Conservation (phyloP, 2,888 invertebrate species). For the Anarsia innoxiella region DNA sequence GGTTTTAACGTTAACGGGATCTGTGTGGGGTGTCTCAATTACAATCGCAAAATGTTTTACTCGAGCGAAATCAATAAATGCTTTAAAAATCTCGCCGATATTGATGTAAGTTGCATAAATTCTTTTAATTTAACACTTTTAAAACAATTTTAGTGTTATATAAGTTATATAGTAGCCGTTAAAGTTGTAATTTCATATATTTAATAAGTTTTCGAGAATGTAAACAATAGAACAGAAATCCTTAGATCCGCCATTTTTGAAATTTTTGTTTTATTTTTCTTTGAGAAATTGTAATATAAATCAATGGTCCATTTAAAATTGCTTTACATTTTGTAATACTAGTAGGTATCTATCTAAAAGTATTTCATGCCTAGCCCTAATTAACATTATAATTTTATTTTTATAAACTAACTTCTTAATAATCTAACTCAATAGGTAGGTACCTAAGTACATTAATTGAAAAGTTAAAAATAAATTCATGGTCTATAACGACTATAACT, state of each 20-base stretch:
- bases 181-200: conserved; percentile 25
- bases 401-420: too few species aligned
- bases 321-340: neutral
- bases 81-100: conserved; percentile 49
- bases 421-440: too few species aligned
- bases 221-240: conserved; percentile 53
- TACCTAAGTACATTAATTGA: too few species aligned
- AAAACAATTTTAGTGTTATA: neutral
- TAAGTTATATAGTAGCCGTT: neutral
- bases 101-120: conserved; percentile 59
- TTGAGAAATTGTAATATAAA: too few species aligned
- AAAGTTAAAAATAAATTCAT: too few species aligned
- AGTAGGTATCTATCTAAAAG: too few species aligned
- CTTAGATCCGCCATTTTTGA: conserved; percentile 51
- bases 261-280: conserved; percentile 16
- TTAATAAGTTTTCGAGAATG: conserved; percentile 21
- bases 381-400: too few species aligned
- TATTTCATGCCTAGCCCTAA: too few species aligned
- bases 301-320: neutral
- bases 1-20: conserved; percentile 68
- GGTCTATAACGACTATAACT: too few species aligned
- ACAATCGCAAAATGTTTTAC: conserved; percentile 58
- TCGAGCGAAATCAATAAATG: conserved; percentile 42
- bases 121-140: conserved; percentile 3
- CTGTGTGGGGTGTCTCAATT: conserved; percentile 64